These are phyloP conservation scores for Chionis minor DNA, from an alignment of 2,113 vertebrate genomes.

Conservation along the genomic window DNA sequence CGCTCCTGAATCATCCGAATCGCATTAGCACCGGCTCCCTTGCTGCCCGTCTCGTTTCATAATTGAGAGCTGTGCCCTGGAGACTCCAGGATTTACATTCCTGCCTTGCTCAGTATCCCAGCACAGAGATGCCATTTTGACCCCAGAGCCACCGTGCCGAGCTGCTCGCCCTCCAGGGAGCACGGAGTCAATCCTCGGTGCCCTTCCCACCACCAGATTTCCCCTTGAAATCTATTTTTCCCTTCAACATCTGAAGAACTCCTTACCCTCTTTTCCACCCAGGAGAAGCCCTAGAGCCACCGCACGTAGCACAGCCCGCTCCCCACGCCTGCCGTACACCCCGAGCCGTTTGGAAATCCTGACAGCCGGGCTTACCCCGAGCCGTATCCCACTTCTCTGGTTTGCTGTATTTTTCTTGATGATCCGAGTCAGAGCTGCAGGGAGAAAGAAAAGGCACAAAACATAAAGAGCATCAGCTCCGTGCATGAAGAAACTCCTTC, in stretches of 20 bases:
- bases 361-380: accelerated
- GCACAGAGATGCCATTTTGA: neutral
- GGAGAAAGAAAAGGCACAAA: neutral
- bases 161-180: neutral
- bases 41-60: accelerated
- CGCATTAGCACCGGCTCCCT: neutral
- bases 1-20: neutral
- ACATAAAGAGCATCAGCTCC: too few relatives aligned
- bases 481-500: neutral
- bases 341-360: accelerated
- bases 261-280: neutral
- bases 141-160: accelerated
- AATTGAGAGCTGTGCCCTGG: neutral
- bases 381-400: accelerated
- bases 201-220: neutral
- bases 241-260: neutral
- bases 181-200: too few relatives aligned
- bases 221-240: neutral
- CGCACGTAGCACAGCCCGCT: too few relatives aligned
- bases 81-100: neutral
- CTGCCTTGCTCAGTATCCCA: neutral
- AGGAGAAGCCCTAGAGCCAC: neutral
- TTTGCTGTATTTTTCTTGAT: neutral
- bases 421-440: neutral
- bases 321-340: neutral